These are phyloP conservation scores for Arenicola marina DNA, from an alignment of 2,888 invertebrate genomes.

Conservation along the genomic window DNA sequence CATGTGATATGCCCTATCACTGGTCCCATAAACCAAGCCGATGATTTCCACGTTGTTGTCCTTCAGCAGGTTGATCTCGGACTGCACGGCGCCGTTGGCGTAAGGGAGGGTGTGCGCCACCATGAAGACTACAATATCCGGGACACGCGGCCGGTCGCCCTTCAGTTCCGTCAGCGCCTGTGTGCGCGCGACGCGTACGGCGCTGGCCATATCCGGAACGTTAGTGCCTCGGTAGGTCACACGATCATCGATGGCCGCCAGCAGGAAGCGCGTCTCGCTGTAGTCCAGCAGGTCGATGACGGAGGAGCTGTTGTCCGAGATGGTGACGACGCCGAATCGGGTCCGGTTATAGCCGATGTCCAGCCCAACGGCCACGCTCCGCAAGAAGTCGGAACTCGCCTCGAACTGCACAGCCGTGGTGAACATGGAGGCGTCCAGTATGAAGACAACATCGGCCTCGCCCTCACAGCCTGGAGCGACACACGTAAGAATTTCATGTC, in stretches of 20 bases:
- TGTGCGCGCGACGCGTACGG: neutral
- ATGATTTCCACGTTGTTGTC: neutral
- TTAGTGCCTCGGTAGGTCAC: too few relatives aligned
- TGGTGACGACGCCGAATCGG: slow-evolving; percentile 22
- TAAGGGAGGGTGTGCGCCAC: neutral
- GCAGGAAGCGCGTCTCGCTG: slow-evolving; percentile 12
- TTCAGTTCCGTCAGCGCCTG: neutral
- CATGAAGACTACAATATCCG: slow-evolving; percentile 13
- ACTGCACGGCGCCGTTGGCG: neutral
- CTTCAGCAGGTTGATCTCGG: neutral
- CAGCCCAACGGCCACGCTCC: slow-evolving; percentile 14
- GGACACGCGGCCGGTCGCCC: slow-evolving; percentile 7
- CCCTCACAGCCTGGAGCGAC: slow-evolving; percentile 32
- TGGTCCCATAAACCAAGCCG: neutral
- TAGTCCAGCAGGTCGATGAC: slow-evolving; percentile 13
- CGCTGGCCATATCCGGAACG: too few relatives aligned
- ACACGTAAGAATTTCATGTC: too few relatives aligned
- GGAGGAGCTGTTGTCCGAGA: neutral
- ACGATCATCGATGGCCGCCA: slow-evolving; percentile 13
- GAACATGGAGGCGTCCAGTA: slow-evolving; percentile 19
- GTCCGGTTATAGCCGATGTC: slow-evolving; percentile 21
- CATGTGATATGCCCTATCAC: neutral
- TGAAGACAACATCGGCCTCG: slow-evolving; percentile 32
- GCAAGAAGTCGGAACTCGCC: slow-evolving; percentile 15
- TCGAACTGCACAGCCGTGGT: slow-evolving; percentile 10